These are phyloP conservation scores for Dinothrombium tinctorium DNA, from an alignment of 1,140 invertebrate species.

Conservation along the genomic window DNA sequence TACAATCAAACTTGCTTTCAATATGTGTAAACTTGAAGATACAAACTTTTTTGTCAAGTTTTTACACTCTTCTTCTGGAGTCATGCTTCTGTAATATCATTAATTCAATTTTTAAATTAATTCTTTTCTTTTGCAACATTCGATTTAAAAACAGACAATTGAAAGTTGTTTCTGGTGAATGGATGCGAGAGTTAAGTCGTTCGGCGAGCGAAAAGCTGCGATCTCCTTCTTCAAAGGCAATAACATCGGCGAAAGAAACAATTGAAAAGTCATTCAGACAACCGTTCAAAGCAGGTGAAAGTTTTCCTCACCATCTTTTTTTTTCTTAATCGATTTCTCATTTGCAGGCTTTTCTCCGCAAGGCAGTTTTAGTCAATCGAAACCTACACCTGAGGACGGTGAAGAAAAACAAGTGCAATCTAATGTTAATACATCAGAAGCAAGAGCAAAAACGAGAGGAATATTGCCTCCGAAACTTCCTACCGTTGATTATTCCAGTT, in stretches of 20 bases:
- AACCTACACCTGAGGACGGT: no score
- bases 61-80: no score
- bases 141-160: constrained; percentile 31
- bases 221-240: neutral
- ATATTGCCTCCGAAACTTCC: neutral
- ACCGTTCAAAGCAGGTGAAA: constrained; percentile 2
- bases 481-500: neutral
- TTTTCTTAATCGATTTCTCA: neutral
- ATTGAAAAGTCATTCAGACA: constrained; percentile 1
- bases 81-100: no score
- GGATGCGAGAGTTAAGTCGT: constrained; percentile 37
- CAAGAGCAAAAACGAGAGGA: neutral
- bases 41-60: no score
- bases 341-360: neutral
- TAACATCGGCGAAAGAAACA: neutral
- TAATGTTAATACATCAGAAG: neutral
- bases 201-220: constrained; percentile 17
- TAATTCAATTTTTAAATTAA: no score
- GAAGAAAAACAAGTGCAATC: neutral
- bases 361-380: neutral
- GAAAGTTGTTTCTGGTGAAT: constrained; percentile 38
- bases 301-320: neutral
- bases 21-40: neutral
- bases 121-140: constrained; percentile 19
- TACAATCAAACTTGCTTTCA: neutral